Conservation (phyloP, 2,888 invertebrate species). For the Stegana nigrithorax region DNA sequence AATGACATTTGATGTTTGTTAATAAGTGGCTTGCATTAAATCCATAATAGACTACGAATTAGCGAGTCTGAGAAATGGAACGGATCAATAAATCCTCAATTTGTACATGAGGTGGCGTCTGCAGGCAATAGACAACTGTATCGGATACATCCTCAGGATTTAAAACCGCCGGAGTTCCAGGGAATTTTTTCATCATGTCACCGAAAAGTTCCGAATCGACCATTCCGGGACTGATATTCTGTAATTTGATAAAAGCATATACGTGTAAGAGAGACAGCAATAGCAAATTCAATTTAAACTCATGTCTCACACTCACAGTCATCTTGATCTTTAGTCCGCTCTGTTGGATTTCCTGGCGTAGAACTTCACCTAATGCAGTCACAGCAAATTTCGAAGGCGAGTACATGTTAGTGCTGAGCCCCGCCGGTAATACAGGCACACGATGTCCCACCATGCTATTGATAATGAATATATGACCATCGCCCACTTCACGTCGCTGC, state of each 20-base stretch:
- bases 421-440: constrained; percentile 35
- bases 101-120: constrained; percentile 49
- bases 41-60: too few relatives aligned
- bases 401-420: constrained; percentile 52
- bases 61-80: not conserved
- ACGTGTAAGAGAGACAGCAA: too few relatives aligned
- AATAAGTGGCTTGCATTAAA: too few relatives aligned
- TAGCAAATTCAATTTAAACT: constrained; percentile 6
- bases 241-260: too few relatives aligned
- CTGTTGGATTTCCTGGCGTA: constrained; percentile 50
- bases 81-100: constrained; percentile 24
- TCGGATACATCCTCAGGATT: constrained; percentile 43
- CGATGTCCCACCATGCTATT: constrained; percentile 58
- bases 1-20: too few relatives aligned
- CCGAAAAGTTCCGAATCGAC: constrained; percentile 39
- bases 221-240: constrained; percentile 49
- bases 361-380: constrained; percentile 50
- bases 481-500: constrained; percentile 55
- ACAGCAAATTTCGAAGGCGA: constrained; percentile 53
- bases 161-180: constrained; percentile 21
- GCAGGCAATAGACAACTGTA: constrained; percentile 47
- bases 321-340: constrained; percentile 38
- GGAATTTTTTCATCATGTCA: not conserved
- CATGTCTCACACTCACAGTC: constrained; percentile 28
- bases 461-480: constrained; percentile 70